A percentile compares a stretch with the other conserved stretches of the same genome.
phyloP scores from a whole-genome alignment of 2,113 vertebrate species.

The Barnardius zonarius region DNA sequence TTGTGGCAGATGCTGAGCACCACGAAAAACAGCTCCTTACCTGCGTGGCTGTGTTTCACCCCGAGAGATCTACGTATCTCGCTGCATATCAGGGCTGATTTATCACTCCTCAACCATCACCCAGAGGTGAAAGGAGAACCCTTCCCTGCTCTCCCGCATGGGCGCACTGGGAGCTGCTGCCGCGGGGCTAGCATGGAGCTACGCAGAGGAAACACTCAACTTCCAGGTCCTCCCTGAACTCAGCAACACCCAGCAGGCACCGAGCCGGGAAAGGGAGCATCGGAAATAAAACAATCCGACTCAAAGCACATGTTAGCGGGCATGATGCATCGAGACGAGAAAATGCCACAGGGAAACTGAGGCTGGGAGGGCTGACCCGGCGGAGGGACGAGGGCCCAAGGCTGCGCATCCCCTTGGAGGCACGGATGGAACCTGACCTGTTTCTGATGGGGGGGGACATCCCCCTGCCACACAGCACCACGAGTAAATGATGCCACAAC shows the following conservation, averaged over 20 bases:
- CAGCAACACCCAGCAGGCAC: neutral
- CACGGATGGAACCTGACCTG: fast-evolving
- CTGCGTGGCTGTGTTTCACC: fast-evolving
- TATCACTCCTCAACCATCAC: neutral
- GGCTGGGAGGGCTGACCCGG: fast-evolving
- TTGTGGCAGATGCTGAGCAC: neutral
- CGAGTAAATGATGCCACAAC: fast-evolving
- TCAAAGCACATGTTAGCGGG: neutral
- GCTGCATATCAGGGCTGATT: fast-evolving
- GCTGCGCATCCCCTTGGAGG: fast-evolving
- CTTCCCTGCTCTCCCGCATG: neutral
- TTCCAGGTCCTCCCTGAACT: neutral
- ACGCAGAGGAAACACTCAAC: neutral
- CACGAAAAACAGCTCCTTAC: neutral
- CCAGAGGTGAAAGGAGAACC: neutral
- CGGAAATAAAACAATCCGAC: neutral
- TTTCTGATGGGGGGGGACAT: too few species aligned
- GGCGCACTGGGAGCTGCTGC: neutral
- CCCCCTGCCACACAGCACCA: neutral
- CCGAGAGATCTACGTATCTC: neutral
- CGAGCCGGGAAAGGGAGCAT: neutral
- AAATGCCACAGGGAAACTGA: neutral
- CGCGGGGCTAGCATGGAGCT: neutral
- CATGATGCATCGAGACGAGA: neutral
- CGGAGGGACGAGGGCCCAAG: fast-evolving